Percentiles rank a stretch among this genome's conserved stretches.
Conservation (phyloP, 2,113 vertebrate genomes). For the Lichenostomus cassidix region DNA sequence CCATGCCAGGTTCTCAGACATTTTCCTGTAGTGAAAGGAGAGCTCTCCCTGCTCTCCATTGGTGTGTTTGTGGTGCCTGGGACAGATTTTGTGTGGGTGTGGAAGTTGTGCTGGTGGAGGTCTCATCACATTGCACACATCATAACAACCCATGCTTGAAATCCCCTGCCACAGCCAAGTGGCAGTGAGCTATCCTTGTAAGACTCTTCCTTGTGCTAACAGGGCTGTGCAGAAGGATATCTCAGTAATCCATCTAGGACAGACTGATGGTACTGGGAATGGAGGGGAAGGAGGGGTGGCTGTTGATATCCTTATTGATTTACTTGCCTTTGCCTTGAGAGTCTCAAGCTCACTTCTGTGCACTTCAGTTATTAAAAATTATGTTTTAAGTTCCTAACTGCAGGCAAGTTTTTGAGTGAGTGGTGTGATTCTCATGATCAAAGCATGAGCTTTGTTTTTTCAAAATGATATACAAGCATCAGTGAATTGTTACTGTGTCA, state of each 20-base stretch:
- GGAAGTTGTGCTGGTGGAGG: background rate
- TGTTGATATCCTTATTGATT: background rate
- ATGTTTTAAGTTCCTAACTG: background rate
- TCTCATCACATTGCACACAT: accelerated
- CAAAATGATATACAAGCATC: background rate
- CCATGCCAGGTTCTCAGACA: background rate
- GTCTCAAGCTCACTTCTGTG: background rate
- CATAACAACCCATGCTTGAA: background rate
- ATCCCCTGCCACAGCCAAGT: background rate
- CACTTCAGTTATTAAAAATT: background rate
- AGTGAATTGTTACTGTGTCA: background rate
- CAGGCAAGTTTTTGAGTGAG: background rate
- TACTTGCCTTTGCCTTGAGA: background rate
- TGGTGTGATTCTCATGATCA: background rate
- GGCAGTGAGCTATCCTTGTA: background rate
- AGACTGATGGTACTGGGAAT: accelerated
- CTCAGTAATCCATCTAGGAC: accelerated
- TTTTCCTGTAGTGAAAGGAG: background rate
- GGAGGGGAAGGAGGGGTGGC: background rate
- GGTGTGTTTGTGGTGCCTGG: background rate
- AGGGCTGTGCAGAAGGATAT: background rate
- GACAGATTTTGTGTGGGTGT: background rate
- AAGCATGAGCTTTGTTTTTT: background rate
- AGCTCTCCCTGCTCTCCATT: background rate
- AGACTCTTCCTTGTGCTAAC: background rate